phyloP scores from a whole-genome alignment of 1,140 invertebrate genomes.

The Scylla paramamosain region DNA sequence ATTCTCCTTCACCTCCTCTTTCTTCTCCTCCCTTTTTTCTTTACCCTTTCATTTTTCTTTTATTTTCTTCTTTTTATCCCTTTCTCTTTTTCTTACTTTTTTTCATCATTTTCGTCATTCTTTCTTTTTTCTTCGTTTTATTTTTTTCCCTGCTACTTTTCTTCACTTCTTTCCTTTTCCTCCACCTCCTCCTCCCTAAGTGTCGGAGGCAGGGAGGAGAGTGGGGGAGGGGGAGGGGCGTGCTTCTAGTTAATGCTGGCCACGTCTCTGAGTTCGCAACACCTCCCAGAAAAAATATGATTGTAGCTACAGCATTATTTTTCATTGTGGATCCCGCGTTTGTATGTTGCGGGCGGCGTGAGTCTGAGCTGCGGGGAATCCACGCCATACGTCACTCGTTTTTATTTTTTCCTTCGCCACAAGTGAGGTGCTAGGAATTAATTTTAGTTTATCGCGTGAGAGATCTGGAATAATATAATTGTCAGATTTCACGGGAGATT shows the following conservation, averaged over 20 bases:
- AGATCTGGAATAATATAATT: background rate
- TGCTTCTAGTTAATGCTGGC: conserved; percentile 39
- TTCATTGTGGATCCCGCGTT: conserved; percentile 27
- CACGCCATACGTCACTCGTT: background rate
- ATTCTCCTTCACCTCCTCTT: too few species aligned
- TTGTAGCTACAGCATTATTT: conserved; percentile 43
- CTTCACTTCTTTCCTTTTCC: background rate
- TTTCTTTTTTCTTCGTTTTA: too few species aligned
- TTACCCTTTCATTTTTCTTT: too few species aligned
- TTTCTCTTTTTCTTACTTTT: too few species aligned
- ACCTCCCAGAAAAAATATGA: conserved; percentile 46
- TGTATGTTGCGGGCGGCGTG: background rate
- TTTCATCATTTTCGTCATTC: too few species aligned
- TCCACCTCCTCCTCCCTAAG: background rate
- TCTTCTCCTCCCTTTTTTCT: too few species aligned
- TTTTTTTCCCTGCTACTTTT: too few species aligned
- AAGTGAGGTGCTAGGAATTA: background rate
- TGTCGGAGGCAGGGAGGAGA: background rate
- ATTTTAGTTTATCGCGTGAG: background rate
- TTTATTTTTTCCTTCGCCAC: background rate
- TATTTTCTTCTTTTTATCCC: too few species aligned
- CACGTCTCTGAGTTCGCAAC: conserved; percentile 41
- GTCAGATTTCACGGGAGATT: background rate
- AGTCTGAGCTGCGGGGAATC: background rate
- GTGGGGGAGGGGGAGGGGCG: background rate